Percentiles rank a stretch among this genome's conserved stretches.
Conservation (phyloP, 2,797 vertebrate species). For the Sparus aurata region DNA sequence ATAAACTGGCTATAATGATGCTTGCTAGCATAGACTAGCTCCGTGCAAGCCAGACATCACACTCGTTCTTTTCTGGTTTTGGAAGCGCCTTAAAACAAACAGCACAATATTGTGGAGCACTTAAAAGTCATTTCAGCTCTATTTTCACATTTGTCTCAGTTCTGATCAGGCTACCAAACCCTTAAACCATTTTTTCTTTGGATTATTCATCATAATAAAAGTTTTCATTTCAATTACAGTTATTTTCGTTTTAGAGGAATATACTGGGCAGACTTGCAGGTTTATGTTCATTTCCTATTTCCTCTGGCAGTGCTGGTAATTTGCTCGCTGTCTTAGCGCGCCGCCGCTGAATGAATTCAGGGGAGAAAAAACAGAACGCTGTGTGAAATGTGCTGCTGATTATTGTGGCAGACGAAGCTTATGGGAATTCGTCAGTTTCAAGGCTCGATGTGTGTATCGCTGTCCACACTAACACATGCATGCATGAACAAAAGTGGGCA, state of each 20-base stretch:
- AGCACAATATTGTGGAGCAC: background rate
- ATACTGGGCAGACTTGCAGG: conserved; percentile 39
- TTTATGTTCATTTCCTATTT: conserved; percentile 42
- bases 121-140: conserved; percentile 7
- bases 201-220: conserved; percentile 37
- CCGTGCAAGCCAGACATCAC: background rate
- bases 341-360: conserved; percentile 25
- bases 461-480: conserved; percentile 5
- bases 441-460: conserved; percentile 7
- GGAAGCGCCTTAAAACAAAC: background rate
- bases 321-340: conserved; percentile 27
- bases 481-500: background rate
- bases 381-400: conserved; percentile 47
- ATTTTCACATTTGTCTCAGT: background rate
- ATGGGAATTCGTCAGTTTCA: conserved; percentile 47
- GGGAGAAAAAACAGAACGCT: background rate
- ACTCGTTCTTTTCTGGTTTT: background rate
- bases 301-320: conserved; percentile 42
- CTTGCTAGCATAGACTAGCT: background rate
- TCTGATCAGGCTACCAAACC: conserved; percentile 12
- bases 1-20: background rate
- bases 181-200: conserved; percentile 7
- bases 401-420: conserved; percentile 22
- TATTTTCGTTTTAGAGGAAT: conserved; percentile 38
- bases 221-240: conserved; percentile 23